Conservation (phyloP, 2,888 invertebrate genomes). For the Nesidiocoris tenuis region DNA sequence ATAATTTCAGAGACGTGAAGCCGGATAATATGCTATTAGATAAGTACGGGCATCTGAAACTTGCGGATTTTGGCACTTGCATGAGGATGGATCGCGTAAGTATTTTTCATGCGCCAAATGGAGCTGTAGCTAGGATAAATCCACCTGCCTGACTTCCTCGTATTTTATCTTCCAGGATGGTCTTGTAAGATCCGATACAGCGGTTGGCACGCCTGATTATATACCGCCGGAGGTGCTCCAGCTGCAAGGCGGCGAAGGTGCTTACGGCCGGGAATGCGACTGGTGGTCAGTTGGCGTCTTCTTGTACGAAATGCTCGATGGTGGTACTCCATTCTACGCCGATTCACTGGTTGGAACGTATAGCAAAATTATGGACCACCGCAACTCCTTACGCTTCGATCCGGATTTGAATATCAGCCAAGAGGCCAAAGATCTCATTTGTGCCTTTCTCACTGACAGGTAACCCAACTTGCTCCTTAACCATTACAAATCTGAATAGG, state of each 20-base stretch:
- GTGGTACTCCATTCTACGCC: conserved; percentile 96
- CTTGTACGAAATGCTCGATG: conserved; percentile 97
- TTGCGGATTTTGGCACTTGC: conserved; percentile 99
- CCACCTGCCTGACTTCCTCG: not conserved
- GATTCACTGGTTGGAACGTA: conserved; percentile 98
- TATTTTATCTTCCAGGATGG: conserved; percentile 72
- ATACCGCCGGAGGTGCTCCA: conserved; percentile 98
- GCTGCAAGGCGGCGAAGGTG: conserved; percentile 92
- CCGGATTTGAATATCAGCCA: conserved; percentile 86
- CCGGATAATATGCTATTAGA: conserved; percentile 98
- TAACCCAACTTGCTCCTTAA: too few relatives aligned
- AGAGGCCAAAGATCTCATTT: conserved; percentile 83
- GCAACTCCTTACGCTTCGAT: conserved; percentile 92
- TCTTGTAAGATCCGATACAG: conserved; percentile 92
- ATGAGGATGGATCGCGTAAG: conserved; percentile 90
- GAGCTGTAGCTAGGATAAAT: not conserved
- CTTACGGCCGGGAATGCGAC: conserved; percentile 96
- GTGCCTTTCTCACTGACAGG: conserved; percentile 91
- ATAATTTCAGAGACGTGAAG: conserved; percentile 86
- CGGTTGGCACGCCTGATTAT: conserved; percentile 99
- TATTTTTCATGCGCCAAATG: conserved; percentile 57
- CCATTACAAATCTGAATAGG: too few relatives aligned
- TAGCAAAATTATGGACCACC: conserved; percentile 98
- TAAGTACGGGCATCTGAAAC: conserved; percentile 89
- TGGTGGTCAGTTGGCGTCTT: conserved; percentile 99